phyloP scores from a whole-genome alignment of 2,113 vertebrate genomes.

The Sinocyclocheilus anshuiensis region DNA sequence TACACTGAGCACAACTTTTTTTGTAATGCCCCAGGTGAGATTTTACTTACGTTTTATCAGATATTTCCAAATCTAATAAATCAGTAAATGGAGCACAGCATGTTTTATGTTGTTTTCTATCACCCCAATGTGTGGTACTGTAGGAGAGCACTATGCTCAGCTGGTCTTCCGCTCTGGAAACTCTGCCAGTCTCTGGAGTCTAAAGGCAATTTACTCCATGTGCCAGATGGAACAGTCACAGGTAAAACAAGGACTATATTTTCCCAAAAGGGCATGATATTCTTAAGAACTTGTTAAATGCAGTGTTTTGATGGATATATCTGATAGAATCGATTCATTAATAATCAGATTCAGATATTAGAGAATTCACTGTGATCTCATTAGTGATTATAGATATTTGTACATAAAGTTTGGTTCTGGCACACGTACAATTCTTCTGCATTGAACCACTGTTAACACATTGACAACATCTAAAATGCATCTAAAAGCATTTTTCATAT shows the following conservation, averaged over 20 bases:
- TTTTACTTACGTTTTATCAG: neutral
- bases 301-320: neutral
- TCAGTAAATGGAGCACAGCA: constrained; percentile 11
- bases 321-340: neutral
- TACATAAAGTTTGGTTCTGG: neutral
- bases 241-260: constrained; percentile 73
- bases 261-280: neutral
- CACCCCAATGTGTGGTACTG: constrained; percentile 60
- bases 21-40: constrained; percentile 86
- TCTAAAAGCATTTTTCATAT: no score
- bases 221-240: constrained; percentile 93
- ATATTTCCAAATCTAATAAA: constrained; percentile 3
- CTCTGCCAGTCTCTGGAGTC: constrained; percentile 95
- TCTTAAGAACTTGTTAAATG: neutral
- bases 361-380: neutral
- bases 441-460: no score
- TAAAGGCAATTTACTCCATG: constrained; percentile 94
- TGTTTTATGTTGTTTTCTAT: constrained; percentile 41
- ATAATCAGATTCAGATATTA: neutral
- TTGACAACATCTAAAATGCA: no score
- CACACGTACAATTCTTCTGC: neutral
- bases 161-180: constrained; percentile 97
- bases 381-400: neutral
- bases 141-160: constrained; percentile 90
- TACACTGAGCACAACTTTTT: constrained; percentile 83